A percentile compares a stretch with the other conserved stretches of the same genome.
These are phyloP conservation scores for Hylyphantes graminicola DNA, from an alignment of 1,140 invertebrate species.

Conservation along the genomic window DNA sequence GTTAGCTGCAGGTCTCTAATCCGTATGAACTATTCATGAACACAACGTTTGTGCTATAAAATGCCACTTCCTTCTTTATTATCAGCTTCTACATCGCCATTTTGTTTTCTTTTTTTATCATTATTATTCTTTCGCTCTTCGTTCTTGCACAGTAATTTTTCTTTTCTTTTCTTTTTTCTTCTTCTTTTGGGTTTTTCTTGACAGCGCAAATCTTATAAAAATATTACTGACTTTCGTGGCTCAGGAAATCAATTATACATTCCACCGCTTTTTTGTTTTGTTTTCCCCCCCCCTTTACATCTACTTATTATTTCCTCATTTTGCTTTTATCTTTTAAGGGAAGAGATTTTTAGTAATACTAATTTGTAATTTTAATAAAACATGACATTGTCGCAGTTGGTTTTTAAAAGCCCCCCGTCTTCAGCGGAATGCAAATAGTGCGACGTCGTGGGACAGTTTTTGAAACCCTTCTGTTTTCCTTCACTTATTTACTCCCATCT, in stretches of 20 bases:
- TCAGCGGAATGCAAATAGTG: slow-evolving; percentile 46
- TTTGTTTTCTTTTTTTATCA: slow-evolving; percentile 12
- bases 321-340: slow-evolving; percentile 30
- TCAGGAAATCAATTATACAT: slow-evolving; percentile 60
- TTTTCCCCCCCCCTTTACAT: slow-evolving; percentile 2
- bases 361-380: slow-evolving; percentile 61
- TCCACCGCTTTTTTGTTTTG: slow-evolving; percentile 30
- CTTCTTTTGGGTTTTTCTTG: slow-evolving; percentile 27
- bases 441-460: slow-evolving; percentile 14
- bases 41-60: slow-evolving; percentile 53
- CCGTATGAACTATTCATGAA: slow-evolving; percentile 60
- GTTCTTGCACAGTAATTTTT: not conserved
- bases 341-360: slow-evolving; percentile 58
- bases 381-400: slow-evolving; percentile 49
- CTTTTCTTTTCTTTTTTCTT: slow-evolving; percentile 13
- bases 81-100: slow-evolving; percentile 43
- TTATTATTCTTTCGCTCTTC: slow-evolving; percentile 13
- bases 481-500: slow-evolving; percentile 45
- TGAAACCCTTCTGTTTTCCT: slow-evolving; percentile 28
- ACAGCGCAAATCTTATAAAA: slow-evolving; percentile 60
- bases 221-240: slow-evolving; percentile 57
- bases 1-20: slow-evolving; percentile 59
- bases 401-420: slow-evolving; percentile 42
- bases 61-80: slow-evolving; percentile 60
- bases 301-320: not conserved